A percentile compares a stretch with the other conserved stretches of the same genome.
Conservation (phyloP, 2,888 invertebrate genomes). For the Incurvaria masculella region DNA sequence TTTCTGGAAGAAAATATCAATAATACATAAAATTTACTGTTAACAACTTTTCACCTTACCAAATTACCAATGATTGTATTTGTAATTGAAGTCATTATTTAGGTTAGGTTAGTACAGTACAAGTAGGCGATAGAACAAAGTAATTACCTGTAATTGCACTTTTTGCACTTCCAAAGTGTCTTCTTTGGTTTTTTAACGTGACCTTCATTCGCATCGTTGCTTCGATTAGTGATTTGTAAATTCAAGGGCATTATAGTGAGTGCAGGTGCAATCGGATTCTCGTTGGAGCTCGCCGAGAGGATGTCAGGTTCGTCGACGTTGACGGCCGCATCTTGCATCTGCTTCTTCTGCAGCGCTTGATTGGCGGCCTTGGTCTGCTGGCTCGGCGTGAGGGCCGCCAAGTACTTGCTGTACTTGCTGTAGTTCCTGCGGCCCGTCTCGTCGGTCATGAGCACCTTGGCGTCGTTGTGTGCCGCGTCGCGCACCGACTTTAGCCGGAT, state of each 20-base stretch:
- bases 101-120: too few species aligned
- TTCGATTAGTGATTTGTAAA: constrained; percentile 41
- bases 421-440: constrained; percentile 89
- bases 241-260: constrained; percentile 62
- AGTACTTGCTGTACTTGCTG: constrained; percentile 88
- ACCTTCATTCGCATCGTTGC: constrained; percentile 29
- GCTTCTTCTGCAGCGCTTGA: constrained; percentile 9
- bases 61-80: too few species aligned
- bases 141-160: constrained; percentile 80
- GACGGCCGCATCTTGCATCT: constrained; percentile 43
- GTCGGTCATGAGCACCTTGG: constrained; percentile 86
- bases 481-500: constrained; percentile 86
- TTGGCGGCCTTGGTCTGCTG: constrained; percentile 25
- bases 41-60: too few species aligned
- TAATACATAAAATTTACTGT: too few species aligned
- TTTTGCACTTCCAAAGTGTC: constrained; percentile 86
- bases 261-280: constrained; percentile 28
- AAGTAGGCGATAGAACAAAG: constrained; percentile 2
- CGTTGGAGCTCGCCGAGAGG: background rate
- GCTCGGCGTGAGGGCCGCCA: constrained; percentile 64
- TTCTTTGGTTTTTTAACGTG: constrained; percentile 58
- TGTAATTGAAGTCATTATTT: too few species aligned
- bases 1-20: too few species aligned
- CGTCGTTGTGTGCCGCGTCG: constrained; percentile 76
- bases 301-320: constrained; percentile 39